Evolutionary conservation across 2,888 invertebrate genomes (phyloP), one percentile per base, ranked within the genome.

Genomic region (Merodon equestris): DNA sequence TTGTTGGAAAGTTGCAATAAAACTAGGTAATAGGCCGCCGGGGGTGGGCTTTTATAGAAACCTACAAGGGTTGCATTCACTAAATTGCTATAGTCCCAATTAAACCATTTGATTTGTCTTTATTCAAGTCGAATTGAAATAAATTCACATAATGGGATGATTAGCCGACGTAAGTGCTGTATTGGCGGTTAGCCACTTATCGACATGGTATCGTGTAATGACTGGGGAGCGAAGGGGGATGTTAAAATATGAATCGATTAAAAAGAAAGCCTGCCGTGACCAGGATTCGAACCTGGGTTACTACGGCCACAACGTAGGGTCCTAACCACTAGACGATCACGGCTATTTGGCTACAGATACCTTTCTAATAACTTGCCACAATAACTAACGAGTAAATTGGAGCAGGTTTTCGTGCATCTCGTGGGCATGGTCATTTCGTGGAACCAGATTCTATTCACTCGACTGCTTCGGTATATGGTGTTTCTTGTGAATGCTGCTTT

Each of bases 281-380:
- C 87, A 87, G 87, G 87, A 87, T 87, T 87, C 87, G 87, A 87
- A 87, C 87, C 87, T 87, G 87, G 87, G 87, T 87, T 87, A 87
- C 87, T 86, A 87, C 87, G 87, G 87, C 87, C 87, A 87, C 87
- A 87, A 87, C 87, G 87, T 87, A 86, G 87, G 87, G 87, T 87
- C 87, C 87, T 87, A 87, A 87, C 87, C 87, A 87, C 87, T 87
- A 87, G 87, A 87, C 87, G 87, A 87, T 87, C 87, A 87, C 87
- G 88, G 60, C 70, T 48, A 12, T n/a, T n/a, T 56, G 18, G 27
- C 58, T 42, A 38, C 70, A 45, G 51, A 19, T 72, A 9, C 9
- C 12, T 15, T 1, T 14, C 9, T 18, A 18, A 17, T 19, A n/a
- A 40, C 34, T 15, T 64, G 34, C 15, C 54, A 9, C 13, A 61